Evolutionary conservation across 2,113 vertebrate genomes (phyloP).

Genomic region (Pedionomus torquatus): DNA sequence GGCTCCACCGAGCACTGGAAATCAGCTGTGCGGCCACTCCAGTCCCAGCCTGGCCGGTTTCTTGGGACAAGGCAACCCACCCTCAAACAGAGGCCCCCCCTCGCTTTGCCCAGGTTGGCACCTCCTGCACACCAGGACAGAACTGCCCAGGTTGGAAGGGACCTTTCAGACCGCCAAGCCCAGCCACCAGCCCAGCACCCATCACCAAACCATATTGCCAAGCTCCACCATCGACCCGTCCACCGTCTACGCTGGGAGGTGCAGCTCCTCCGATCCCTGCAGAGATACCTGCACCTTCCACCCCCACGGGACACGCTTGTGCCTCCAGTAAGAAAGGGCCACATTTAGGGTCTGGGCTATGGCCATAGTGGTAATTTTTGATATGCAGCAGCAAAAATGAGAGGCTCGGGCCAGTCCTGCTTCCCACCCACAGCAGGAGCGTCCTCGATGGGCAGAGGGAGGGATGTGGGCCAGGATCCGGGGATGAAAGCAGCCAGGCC

Average conservation of each 20-base stretch:
- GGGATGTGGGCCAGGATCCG: accelerated
- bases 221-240: not conserved
- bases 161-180: not conserved
- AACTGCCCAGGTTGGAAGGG: not conserved
- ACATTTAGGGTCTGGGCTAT: accelerated
- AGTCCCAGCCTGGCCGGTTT: accelerated
- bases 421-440: not conserved
- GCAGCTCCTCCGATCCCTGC: not conserved
- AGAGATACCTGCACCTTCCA: accelerated
- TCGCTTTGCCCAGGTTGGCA: not conserved
- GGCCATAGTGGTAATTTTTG: accelerated
- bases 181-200: not conserved
- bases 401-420: not conserved
- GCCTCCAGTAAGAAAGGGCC: not conserved
- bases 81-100: not conserved
- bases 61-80: accelerated
- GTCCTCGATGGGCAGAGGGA: accelerated
- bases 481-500: not conserved
- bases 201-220: not conserved
- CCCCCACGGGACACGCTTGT: accelerated
- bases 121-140: accelerated
- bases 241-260: accelerated
- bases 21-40: accelerated
- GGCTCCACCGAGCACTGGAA: not conserved
- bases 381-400: accelerated